Conservation (phyloP, 1,140 invertebrate species). For the Reticulitermes speratus region DNA sequence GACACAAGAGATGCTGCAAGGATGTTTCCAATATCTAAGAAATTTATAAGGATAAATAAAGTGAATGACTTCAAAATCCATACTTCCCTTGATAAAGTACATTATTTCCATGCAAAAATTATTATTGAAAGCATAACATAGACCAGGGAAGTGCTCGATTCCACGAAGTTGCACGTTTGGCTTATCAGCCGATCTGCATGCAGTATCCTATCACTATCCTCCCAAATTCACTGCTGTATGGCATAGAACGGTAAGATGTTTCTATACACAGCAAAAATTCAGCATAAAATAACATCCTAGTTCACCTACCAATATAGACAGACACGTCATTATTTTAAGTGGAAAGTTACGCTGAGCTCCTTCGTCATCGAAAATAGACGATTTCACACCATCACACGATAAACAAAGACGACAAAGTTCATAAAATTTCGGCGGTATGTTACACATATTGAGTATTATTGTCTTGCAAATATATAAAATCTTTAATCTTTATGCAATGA, state of each 20-base stretch:
- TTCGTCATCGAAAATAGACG: constrained; percentile 54
- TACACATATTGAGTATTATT: constrained; percentile 46
- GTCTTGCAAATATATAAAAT: constrained; percentile 29
- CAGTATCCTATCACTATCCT: not conserved
- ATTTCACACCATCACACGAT: constrained; percentile 53
- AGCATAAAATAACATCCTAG: not conserved
- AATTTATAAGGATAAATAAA: too few relatives aligned
- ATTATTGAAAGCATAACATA: too few relatives aligned
- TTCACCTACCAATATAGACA: constrained; percentile 51
- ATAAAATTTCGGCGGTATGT: constrained; percentile 54
- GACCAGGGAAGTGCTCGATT: too few relatives aligned
- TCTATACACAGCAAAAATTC: constrained; percentile 28
- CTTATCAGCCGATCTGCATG: not conserved
- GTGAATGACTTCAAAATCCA: too few relatives aligned
- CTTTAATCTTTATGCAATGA: not conserved
- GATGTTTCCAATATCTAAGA: too few relatives aligned
- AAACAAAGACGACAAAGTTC: constrained; percentile 57
- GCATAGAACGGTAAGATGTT: not conserved
- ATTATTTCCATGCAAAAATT: too few relatives aligned
- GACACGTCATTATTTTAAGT: constrained; percentile 51
- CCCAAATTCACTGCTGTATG: not conserved
- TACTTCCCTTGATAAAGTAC: too few relatives aligned
- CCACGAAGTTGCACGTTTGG: not conserved
- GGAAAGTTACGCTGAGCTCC: constrained; percentile 50
- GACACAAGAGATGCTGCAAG: too few relatives aligned